Evolutionary conservation across 37 sponge, comb jelly and placozoan genomes (phyloP), one percentile per base, ranked within the genome.

Genomic region (Bolinopsis microptera): DNA sequence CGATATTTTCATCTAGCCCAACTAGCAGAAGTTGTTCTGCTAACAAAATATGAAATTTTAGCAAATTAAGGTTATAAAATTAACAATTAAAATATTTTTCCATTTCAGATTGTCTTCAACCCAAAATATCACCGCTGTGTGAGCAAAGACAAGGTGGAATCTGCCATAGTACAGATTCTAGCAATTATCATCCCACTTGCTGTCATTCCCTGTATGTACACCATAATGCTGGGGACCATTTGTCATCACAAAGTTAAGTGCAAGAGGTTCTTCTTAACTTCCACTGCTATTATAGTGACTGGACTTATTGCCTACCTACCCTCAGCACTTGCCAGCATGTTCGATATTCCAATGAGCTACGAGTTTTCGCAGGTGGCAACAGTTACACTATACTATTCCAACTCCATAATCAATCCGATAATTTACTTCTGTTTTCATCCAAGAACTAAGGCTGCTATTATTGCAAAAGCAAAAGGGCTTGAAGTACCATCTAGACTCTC

Each of bases 61-160:
- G n/a, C n/a, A n/a, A n/a, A n/a, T n/a, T n/a, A n/a, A n/a, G n/a
- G n/a, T n/a, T n/a, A n/a, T n/a, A n/a, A n/a, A n/a, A n/a, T n/a
- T n/a, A n/a, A n/a, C n/a, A n/a, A n/a, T n/a, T n/a, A n/a, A n/a
- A 48, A 48, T 13, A 18, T 48, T 72, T 30, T 30, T 72, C 5
- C 5, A 9, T n/a, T 28, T 35, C 90, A 86, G 90, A 86, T 86
- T 28, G 3, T 33, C 48, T 86, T 27, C 90, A 13, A 86, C 27
- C n/a, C 41, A 23, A 41, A 86, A 38, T 86, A 86, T 27, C 90
- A 86, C 48, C 24, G 90, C 34, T 86, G 90, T 86, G 90, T 86
- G 28, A 41, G 41, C 35, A 21, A 77, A 32, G 80, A 77, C 37
- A 32, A 77, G 36, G 36, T 77, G 80, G 80, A 77, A 34, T 77